Base-by-base conservation (phyloP, 2,888 invertebrate genomes). In the Hemithea aestivaria region DNA sequence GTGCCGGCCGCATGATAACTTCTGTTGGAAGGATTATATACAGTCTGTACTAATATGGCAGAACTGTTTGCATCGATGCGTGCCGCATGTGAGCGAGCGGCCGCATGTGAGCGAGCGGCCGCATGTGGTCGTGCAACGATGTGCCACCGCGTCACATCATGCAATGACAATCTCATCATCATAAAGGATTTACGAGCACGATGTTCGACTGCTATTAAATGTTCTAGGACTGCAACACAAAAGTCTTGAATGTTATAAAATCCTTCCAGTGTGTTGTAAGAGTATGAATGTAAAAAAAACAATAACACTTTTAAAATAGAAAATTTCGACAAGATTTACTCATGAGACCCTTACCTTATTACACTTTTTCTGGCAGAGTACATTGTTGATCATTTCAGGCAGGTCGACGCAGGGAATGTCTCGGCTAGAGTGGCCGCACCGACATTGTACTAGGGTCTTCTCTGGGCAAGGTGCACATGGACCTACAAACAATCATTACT, bases 1-100 rank as follows among this genome's bases (percentile, higher is more conserved):
- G 78, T 97, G 97, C 11, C 94, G 94, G 0, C 94, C 94, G 68
- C 96, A 96, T 7, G 91, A 91, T 39, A 95, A 88, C 71, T 94
- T 93, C 90, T 92, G 67, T 20, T 16, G 16, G 16, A 16, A n/a
- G n/a, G n/a, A n/a, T n/a, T n/a, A n/a, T n/a, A n/a, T n/a, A n/a
- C n/a, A n/a, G n/a, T n/a, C n/a, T n/a, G n/a, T n/a, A n/a, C 96
- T 96, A 35, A 92, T 91, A 80, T 99, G 99, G 74, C 98, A 99
- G 34, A 93, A 91, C 62, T 93, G 91, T 55, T 94, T 91, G 79
- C 98, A 98, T 58, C 92, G 92, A 74, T 99, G 98, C 53, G 91
- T 89, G 38, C 96, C 96, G 79, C 99, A 99, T 20, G 91, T 89
- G 11, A 99, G 88, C 35, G 90, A 90, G 63, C 94, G 92, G 33